Evolutionary conservation across 1,140 invertebrate species (phyloP).

Genomic region (Aphelenchoides avenae): DNA sequence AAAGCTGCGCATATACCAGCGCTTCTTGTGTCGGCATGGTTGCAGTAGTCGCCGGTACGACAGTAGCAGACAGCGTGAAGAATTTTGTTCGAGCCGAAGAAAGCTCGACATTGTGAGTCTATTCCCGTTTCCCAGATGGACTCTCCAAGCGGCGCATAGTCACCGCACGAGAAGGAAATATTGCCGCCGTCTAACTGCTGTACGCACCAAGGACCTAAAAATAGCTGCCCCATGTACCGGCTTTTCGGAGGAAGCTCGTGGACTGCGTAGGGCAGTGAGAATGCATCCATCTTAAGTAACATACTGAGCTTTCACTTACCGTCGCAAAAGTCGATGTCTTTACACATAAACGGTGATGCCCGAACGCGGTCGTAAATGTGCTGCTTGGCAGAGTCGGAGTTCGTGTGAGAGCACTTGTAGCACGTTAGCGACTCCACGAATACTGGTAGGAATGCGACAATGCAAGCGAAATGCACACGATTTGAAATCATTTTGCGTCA

Average conservation of each 20-base stretch:
- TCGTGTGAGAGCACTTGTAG: slow-evolving; percentile 5
- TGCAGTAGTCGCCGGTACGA: slow-evolving; percentile 11
- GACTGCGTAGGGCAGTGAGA: neutral
- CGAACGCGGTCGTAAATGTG: slow-evolving; percentile 7
- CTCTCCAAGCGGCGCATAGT: neutral
- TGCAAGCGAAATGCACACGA: too few relatives aligned
- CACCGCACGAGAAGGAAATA: slow-evolving; percentile 1
- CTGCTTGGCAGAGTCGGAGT: neutral
- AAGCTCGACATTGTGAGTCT: slow-evolving; percentile 13
- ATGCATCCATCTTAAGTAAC: neutral
- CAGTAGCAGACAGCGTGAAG: slow-evolving; percentile 11
- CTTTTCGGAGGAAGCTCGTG: neutral
- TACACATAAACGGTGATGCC: neutral
- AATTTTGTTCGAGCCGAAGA: slow-evolving; percentile 2
- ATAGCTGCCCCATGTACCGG: neutral
- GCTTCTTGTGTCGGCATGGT: neutral
- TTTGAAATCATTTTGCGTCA: too few relatives aligned
- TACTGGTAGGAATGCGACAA: too few relatives aligned
- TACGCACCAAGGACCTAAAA: slow-evolving; percentile 10
- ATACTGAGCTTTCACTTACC: too few relatives aligned
- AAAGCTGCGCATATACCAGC: too few relatives aligned
- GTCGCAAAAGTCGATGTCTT: neutral
- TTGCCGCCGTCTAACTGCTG: slow-evolving; percentile 8
- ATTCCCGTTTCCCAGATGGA: neutral
- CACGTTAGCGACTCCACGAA: neutral